Evolutionary conservation across 1,140 invertebrate species (phyloP).

Genomic region (Pinna nobilis): DNA sequence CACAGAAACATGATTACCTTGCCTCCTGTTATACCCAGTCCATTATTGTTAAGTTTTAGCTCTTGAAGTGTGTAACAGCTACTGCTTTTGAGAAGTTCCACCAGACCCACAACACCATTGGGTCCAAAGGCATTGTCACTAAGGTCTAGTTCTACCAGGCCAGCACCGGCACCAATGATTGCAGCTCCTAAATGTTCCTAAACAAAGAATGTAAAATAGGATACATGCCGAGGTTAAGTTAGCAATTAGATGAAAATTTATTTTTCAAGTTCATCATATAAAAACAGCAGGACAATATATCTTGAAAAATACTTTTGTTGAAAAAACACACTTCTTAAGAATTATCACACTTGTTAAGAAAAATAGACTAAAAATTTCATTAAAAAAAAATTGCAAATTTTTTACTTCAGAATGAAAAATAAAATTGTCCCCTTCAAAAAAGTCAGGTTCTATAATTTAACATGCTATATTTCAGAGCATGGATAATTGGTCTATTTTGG

Average conservation of each 20-base stretch:
- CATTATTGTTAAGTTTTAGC: conserved; percentile 95
- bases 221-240: neutral
- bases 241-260: too few relatives aligned
- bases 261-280: neutral
- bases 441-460: too few relatives aligned
- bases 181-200: conserved; percentile 87
- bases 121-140: conserved; percentile 99
- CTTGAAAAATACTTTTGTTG: too few relatives aligned
- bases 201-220: conserved; percentile 29
- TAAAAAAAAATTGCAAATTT: neutral
- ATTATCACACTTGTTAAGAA: neutral
- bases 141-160: conserved; percentile 90
- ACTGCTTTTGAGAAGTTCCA: conserved; percentile 87
- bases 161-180: conserved; percentile 85
- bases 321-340: too few relatives aligned
- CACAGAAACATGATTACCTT: conserved; percentile 74
- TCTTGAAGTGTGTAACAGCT: conserved; percentile 88
- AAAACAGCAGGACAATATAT: too few relatives aligned
- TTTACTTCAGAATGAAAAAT: neutral
- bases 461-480: too few relatives aligned
- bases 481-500: too few relatives aligned
- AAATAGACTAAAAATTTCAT: too few relatives aligned
- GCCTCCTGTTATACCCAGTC: conserved; percentile 93
- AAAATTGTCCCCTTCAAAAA: too few relatives aligned
- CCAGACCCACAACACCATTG: conserved; percentile 92